phyloP scores from a whole-genome alignment of 2,888 invertebrate species.

The Mechanitis messenoides region DNA sequence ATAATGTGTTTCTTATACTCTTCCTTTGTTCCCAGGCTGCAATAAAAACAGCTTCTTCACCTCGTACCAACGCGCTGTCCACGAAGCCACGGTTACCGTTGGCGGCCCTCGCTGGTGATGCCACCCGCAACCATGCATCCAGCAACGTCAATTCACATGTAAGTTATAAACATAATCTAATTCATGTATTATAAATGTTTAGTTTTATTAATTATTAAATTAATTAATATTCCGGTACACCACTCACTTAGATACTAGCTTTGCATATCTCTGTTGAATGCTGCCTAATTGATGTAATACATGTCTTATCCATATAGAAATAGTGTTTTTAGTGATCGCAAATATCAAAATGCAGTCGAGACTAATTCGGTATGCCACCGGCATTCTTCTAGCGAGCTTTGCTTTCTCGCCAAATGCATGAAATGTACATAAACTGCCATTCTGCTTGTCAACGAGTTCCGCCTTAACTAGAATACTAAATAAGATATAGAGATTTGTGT shows the following conservation, averaged over 20 bases:
- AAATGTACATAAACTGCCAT: conserved; percentile 65
- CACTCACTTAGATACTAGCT: no score
- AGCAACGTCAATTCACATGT: conserved; percentile 73
- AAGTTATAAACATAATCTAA: conserved; percentile 38
- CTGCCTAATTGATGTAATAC: not conserved
- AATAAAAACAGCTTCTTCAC: conserved; percentile 72
- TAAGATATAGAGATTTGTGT: not conserved
- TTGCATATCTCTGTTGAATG: no score
- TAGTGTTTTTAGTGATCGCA: conserved; percentile 65
- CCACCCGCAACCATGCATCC: conserved; percentile 66
- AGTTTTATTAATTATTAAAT: not conserved
- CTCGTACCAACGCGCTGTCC: conserved; percentile 70
- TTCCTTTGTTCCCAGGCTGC: conserved; percentile 53
- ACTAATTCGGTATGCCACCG: conserved; percentile 65
- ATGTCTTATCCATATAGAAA: conserved; percentile 29
- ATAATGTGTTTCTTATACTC: not conserved
- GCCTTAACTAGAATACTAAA: not conserved
- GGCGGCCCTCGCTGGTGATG: conserved; percentile 61
- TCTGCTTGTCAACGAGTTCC: conserved; percentile 54
- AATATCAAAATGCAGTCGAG: conserved; percentile 62
- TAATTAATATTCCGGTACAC: not conserved
- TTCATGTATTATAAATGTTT: conserved; percentile 4
- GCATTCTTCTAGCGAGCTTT: conserved; percentile 60
- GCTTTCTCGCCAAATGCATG: conserved; percentile 66
- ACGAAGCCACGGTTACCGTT: conserved; percentile 68